Percentiles rank a stretch among this genome's conserved stretches.
These are phyloP conservation scores for Malurus melanocephalus DNA, from an alignment of 2,113 vertebrate species.

Conservation along the genomic window DNA sequence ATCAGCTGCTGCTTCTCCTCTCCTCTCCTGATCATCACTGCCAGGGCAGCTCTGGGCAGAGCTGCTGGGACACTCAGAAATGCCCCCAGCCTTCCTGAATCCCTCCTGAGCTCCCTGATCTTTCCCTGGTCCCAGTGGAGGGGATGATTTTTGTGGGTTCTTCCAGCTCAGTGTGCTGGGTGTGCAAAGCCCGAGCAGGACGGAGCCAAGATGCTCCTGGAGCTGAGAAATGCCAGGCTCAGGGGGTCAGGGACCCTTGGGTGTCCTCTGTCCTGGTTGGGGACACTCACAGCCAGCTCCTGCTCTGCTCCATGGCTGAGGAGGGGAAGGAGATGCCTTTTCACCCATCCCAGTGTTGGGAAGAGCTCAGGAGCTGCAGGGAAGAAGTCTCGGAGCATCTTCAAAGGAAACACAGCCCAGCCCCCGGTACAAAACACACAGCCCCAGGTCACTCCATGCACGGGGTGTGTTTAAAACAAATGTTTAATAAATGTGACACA, in stretches of 20 bases:
- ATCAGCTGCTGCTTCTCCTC: not conserved
- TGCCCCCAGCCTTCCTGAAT: accelerated
- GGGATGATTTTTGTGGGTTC: not conserved
- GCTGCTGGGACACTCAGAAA: not conserved
- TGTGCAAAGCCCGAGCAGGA: not conserved
- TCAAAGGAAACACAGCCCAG: not conserved
- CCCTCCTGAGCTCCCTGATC: not conserved
- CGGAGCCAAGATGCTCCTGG: not conserved
- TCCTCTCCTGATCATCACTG: not conserved
- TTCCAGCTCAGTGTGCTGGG: not conserved
- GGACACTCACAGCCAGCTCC: not conserved
- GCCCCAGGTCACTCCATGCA: not conserved
- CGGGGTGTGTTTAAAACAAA: not conserved
- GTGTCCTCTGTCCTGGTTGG: not conserved
- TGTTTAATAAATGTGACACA: not conserved
- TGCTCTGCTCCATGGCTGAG: not conserved
- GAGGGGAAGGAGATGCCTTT: not conserved
- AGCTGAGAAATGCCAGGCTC: not conserved
- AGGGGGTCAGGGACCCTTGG: not conserved
- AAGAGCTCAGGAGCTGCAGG: not conserved
- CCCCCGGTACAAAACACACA: not conserved
- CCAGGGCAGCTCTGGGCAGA: not conserved
- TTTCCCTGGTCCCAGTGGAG: not conserved
- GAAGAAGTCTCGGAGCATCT: accelerated
- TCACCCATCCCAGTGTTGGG: not conserved